phyloP scores from a whole-genome alignment of 2,888 invertebrate species.

The Hemithea aestivaria region DNA sequence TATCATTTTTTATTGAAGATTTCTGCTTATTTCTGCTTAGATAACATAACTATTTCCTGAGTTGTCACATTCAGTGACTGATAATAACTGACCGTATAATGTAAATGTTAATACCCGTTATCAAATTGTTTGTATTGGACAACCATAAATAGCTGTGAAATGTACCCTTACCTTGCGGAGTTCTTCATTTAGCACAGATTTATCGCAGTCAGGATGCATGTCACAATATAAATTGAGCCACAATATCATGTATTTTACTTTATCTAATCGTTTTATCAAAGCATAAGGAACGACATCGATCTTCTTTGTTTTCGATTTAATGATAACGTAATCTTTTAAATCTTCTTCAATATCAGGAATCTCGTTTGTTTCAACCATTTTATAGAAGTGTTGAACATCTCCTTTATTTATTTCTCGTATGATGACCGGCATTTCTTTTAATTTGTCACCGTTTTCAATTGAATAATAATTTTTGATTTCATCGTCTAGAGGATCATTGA shows the following conservation, averaged over 20 bases:
- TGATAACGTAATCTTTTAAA: slow-evolving; percentile 33
- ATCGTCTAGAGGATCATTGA: slow-evolving; percentile 18
- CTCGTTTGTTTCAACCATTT: slow-evolving; percentile 26
- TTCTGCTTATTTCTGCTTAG: slow-evolving; percentile 5
- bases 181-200: slow-evolving; percentile 39
- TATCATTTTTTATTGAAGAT: slow-evolving; percentile 4
- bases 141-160: no score
- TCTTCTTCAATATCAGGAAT: slow-evolving; percentile 24
- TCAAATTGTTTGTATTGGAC: not conserved
- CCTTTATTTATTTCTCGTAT: slow-evolving; percentile 26
- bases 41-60: slow-evolving; percentile 3
- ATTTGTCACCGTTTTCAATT: slow-evolving; percentile 27
- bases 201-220: slow-evolving; percentile 45
- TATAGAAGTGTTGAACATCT: slow-evolving; percentile 25
- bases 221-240: slow-evolving; percentile 47
- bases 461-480: slow-evolving; percentile 28
- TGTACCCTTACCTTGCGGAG: slow-evolving; percentile 34
- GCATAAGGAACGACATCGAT: slow-evolving; percentile 32
- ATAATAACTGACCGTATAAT: slow-evolving; percentile 13
- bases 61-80: slow-evolving; percentile 1
- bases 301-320: slow-evolving; percentile 34
- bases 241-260: slow-evolving; percentile 40
- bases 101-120: slow-evolving; percentile 11
- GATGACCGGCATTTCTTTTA: slow-evolving; percentile 26
- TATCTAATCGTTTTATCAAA: slow-evolving; percentile 32